These are phyloP conservation scores for Sminthopsis crassicaudata DNA, from an alignment of 2,113 vertebrate species.

Conservation along the genomic window DNA sequence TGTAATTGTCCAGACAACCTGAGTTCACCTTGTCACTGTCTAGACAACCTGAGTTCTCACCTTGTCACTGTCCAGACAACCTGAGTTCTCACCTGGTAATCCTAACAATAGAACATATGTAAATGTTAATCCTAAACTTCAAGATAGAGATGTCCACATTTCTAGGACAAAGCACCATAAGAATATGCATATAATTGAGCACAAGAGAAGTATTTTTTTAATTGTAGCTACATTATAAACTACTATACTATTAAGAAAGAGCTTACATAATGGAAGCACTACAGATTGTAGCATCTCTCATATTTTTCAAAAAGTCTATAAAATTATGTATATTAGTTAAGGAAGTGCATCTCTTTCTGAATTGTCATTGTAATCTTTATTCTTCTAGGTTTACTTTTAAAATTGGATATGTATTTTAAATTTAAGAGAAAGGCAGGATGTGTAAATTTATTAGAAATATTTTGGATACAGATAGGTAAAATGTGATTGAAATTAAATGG, in stretches of 20 bases:
- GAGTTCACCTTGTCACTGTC: too few species aligned
- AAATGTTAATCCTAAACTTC: too few species aligned
- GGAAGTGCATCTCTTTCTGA: neutral
- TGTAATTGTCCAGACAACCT: too few species aligned
- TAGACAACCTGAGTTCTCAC: too few species aligned
- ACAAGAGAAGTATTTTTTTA: neutral
- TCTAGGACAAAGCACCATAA: too few species aligned
- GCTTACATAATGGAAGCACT: neutral
- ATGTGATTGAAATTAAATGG: neutral
- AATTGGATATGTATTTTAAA: slow-evolving; percentile 1
- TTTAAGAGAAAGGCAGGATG: neutral
- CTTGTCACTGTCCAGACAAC: too few species aligned
- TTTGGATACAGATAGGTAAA: slow-evolving; percentile 16
- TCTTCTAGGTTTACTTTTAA: slow-evolving; percentile 30
- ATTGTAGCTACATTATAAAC: neutral
- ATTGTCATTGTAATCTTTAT: neutral
- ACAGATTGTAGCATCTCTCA: neutral
- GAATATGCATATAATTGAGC: slow-evolving; percentile 1
- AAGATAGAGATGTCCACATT: too few species aligned
- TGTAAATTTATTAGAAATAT: slow-evolving; percentile 33
- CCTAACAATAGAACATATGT: too few species aligned
- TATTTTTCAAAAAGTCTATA: slow-evolving; percentile 26
- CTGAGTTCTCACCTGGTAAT: too few species aligned
- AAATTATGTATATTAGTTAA: neutral
- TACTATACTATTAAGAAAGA: slow-evolving; percentile 40